phyloP scores from a whole-genome alignment of 2,888 invertebrate genomes.

The Ceratothoa steindachneri region DNA sequence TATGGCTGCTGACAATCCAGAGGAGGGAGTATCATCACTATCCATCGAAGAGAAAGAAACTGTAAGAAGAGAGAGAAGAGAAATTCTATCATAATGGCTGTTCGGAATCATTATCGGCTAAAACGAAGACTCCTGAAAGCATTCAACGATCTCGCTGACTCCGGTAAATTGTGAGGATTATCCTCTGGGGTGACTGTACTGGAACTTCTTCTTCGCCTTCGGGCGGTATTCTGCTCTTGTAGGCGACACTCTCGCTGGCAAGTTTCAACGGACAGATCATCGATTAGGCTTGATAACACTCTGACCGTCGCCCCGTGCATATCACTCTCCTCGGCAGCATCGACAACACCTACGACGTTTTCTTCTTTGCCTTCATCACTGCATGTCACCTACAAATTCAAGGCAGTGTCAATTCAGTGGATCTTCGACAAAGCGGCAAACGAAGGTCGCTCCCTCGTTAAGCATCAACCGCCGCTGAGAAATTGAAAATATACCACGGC shows the following conservation, averaged over 20 bases:
- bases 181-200: not conserved
- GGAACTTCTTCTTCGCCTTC: conserved; percentile 3
- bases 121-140: not conserved
- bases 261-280: conserved; percentile 31
- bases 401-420: not conserved
- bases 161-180: not conserved
- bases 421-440: no score
- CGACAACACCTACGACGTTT: conserved; percentile 37
- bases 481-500: no score
- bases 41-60: not conserved
- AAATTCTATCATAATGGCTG: no score
- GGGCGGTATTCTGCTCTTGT: not conserved
- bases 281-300: conserved; percentile 39
- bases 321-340: conserved; percentile 19
- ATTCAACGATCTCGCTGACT: not conserved
- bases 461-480: no score
- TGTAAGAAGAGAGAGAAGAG: not conserved
- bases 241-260: no score
- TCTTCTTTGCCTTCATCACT: conserved; percentile 48
- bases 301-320: conserved; percentile 37
- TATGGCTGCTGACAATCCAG: not conserved
- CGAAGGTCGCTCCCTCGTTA: no score
- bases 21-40: not conserved
- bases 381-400: conserved; percentile 44
- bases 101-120: not conserved